Evolutionary conservation across 2,888 invertebrate genomes (phyloP), one percentile per base, ranked within the genome.

Genomic region (Atethmia centrago): DNA sequence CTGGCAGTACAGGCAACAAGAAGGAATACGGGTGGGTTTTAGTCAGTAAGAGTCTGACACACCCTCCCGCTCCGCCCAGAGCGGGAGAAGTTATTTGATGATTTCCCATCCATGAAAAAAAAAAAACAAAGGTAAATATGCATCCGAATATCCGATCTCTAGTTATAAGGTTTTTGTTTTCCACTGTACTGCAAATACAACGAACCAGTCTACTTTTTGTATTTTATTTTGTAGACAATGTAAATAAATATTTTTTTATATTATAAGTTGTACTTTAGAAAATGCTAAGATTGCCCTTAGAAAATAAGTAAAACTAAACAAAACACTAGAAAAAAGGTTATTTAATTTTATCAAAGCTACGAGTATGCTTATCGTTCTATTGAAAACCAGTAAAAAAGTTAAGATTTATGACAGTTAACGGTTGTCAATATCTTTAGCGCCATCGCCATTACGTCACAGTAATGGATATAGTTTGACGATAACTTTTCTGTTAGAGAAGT

Each of bases 401-500:
- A 28, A 56, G 53, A 73, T 80, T 80, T 69, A 80, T 61, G 25
- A 49, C 28, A 56, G n/a, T 55, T 53, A 55, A 45, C 47, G 65
- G 47, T 77, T 75, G 75, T 79, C 71, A 71, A 69, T 81, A 75
- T 75, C 64, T 71, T 66, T 65, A 78, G 58, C 63, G 58, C 63
- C 45, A 75, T 84, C 63, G 58, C 63, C 45, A 75, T 84, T 40
- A 74, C 55, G 61, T 70, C 71, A 51, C 58, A 53, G n/a, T 80
- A 74, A 84, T 81, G 74, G 77, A 45, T 31, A 65, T 74, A 77
- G 84, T 84, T 83, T 77, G 69, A 74, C 63, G 56, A 59, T 71
- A 71, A 73, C 67, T 59, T 45, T 56, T 56, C 64, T 42, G 51
- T 45, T 45, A 36, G 42, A 56, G 55, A 40, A 82, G 62, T 31